Conservation (phyloP, 2,113 vertebrate species). For the Puffinus mauretanicus region DNA sequence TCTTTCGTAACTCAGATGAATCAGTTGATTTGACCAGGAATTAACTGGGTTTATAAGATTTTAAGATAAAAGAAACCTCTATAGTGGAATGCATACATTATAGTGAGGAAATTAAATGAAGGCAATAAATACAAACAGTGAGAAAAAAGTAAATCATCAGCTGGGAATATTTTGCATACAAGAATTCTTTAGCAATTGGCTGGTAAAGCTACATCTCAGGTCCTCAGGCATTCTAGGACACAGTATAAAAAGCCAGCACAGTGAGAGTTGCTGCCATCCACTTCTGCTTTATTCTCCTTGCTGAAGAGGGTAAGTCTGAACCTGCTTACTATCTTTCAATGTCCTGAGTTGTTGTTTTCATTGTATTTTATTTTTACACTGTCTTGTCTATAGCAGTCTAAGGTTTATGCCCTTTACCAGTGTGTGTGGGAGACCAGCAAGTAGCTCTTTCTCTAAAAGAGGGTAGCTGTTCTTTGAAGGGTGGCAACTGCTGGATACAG, state of each 20-base stretch:
- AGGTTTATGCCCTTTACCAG: not conserved
- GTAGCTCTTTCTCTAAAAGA: not conserved
- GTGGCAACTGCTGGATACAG: not conserved
- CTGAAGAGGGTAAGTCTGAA: conserved; percentile 18
- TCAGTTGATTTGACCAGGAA: not conserved
- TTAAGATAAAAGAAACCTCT: conserved; percentile 26
- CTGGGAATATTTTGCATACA: conserved; percentile 20
- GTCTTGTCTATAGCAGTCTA: not conserved
- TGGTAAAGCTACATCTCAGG: not conserved
- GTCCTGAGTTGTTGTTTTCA: not conserved
- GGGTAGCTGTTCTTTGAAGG: not conserved
- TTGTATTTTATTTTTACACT: not conserved
- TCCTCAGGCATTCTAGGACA: not conserved
- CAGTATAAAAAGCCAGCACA: conserved; percentile 32
- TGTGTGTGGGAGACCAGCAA: accelerated
- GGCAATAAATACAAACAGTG: not conserved
- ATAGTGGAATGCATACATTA: not conserved
- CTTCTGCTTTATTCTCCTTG: not conserved
- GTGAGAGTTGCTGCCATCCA: not conserved
- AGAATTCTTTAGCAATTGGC: not conserved
- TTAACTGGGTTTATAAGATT: not conserved
- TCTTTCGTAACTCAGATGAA: not conserved
- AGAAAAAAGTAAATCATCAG: not conserved
- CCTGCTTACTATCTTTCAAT: not conserved
- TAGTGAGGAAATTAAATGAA: not conserved